Conservation (phyloP, 2,888 invertebrate genomes). For the Villa cingulata region DNA sequence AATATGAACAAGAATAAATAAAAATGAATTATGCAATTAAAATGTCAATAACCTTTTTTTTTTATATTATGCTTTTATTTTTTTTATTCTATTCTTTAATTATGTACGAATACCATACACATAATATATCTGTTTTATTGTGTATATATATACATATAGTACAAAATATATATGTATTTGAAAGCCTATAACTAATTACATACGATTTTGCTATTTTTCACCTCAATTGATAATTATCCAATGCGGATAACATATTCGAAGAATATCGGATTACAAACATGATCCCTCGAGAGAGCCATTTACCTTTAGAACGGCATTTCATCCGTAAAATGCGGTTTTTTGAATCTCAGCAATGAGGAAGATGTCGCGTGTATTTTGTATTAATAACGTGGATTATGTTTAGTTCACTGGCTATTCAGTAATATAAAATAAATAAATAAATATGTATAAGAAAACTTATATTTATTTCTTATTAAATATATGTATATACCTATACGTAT, state of each 20-base stretch:
- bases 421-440: too few species aligned
- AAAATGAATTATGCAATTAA: not conserved
- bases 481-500: too few species aligned
- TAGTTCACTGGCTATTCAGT: conserved; percentile 11
- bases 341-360: conserved; percentile 11
- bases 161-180: too few species aligned
- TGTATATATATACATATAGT: too few species aligned
- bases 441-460: too few species aligned
- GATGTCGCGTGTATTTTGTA: conserved; percentile 14
- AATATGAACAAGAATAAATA: too few species aligned
- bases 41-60: not conserved
- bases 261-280: conserved; percentile 6
- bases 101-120: too few species aligned
- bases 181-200: not conserved
- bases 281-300: conserved; percentile 6
- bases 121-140: too few species aligned
- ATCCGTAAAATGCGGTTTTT: conserved; percentile 9
- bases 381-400: conserved; percentile 12
- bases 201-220: not conserved
- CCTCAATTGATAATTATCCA: not conserved
- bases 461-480: too few species aligned
- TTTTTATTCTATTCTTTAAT: too few species aligned
- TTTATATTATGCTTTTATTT: too few species aligned
- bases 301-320: conserved; percentile 3
- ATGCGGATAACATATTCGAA: not conserved